phyloP scores from a whole-genome alignment of 2,113 vertebrate genomes.

The Ornithorhynchus anatinus region DNA sequence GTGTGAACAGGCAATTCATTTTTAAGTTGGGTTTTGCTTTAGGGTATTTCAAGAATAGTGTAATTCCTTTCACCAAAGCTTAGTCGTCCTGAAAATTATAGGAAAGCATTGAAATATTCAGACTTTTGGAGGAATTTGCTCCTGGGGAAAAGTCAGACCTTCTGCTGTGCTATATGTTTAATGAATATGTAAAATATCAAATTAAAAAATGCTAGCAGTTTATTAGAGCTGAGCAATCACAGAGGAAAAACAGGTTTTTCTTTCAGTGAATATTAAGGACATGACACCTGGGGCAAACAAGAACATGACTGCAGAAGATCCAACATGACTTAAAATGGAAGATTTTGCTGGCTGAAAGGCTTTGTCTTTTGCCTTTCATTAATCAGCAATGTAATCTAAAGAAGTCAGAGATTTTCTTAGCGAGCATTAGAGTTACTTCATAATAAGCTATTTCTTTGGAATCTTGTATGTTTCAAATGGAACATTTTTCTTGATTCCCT shows the following conservation, averaged over 20 bases:
- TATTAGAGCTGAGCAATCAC: slow-evolving; percentile 68
- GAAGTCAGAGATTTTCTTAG: no score
- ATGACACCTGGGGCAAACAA: slow-evolving; percentile 63
- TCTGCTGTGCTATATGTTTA: slow-evolving; percentile 56
- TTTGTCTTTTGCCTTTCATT: slow-evolving; percentile 53
- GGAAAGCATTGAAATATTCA: slow-evolving; percentile 42
- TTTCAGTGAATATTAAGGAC: slow-evolving; percentile 67
- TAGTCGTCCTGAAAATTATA: slow-evolving; percentile 50
- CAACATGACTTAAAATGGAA: slow-evolving; percentile 49
- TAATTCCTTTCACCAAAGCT: slow-evolving; percentile 46
- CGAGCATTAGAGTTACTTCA: no score
- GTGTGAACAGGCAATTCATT: not conserved
- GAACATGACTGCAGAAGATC: slow-evolving; percentile 40
- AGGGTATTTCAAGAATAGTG: slow-evolving; percentile 38
- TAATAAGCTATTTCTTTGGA: no score
- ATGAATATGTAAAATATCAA: slow-evolving; percentile 69
- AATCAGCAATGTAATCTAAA: slow-evolving; percentile 36
- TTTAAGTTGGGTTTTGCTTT: slow-evolving; percentile 5
- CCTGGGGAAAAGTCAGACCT: slow-evolving; percentile 56
- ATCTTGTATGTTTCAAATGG: no score
- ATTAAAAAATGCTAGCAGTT: slow-evolving; percentile 66
- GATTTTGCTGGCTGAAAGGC: slow-evolving; percentile 7
- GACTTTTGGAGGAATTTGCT: slow-evolving; percentile 57
- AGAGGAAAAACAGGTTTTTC: slow-evolving; percentile 65
- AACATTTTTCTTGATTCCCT: no score